These are phyloP conservation scores for Pachypanchax playfairii DNA, from an alignment of 2,113 vertebrate genomes.

Conservation along the genomic window DNA sequence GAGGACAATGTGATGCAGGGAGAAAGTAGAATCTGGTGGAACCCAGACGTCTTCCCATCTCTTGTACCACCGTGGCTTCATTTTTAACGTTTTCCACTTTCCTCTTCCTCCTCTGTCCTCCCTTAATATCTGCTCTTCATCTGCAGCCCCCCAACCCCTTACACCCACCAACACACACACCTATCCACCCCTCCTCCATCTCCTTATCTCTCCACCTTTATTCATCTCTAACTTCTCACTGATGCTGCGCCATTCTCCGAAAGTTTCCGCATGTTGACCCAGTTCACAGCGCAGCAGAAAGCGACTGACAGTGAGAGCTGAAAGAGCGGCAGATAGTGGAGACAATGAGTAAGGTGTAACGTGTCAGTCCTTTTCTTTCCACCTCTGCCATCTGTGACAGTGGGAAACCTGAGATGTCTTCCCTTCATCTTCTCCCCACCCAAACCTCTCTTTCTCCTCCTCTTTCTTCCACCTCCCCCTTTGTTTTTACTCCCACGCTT, in stretches of 20 bases:
- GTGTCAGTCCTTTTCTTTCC: slow-evolving; percentile 71
- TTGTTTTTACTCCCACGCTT: slow-evolving; percentile 51
- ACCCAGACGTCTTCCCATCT: slow-evolving; percentile 42
- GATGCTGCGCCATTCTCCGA: slow-evolving; percentile 38
- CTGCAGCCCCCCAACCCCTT: too few species aligned
- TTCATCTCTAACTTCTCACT: slow-evolving; percentile 18
- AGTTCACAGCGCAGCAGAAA: slow-evolving; percentile 64
- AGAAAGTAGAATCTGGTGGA: too few species aligned
- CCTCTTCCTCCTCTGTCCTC: slow-evolving; percentile 17
- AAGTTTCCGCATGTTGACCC: slow-evolving; percentile 64
- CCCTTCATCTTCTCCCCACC: slow-evolving; percentile 59
- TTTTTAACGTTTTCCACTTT: slow-evolving; percentile 61
- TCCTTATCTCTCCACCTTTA: slow-evolving; percentile 6
- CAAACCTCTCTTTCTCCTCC: slow-evolving; percentile 24
- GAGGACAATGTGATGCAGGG: too few species aligned
- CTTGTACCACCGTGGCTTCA: slow-evolving; percentile 43
- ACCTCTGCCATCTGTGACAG: slow-evolving; percentile 78
- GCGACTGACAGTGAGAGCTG: slow-evolving; percentile 46
- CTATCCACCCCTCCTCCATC: not conserved
- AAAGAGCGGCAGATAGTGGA: slow-evolving; percentile 61
- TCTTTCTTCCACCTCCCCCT: slow-evolving; percentile 29
- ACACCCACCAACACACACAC: not conserved
- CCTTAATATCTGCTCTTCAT: slow-evolving; percentile 39
- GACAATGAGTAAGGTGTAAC: slow-evolving; percentile 76
- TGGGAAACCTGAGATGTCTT: slow-evolving; percentile 74